Evolutionary conservation across 2,888 invertebrate species (phyloP).

Genomic region (Gonocerus acuteangulatus): DNA sequence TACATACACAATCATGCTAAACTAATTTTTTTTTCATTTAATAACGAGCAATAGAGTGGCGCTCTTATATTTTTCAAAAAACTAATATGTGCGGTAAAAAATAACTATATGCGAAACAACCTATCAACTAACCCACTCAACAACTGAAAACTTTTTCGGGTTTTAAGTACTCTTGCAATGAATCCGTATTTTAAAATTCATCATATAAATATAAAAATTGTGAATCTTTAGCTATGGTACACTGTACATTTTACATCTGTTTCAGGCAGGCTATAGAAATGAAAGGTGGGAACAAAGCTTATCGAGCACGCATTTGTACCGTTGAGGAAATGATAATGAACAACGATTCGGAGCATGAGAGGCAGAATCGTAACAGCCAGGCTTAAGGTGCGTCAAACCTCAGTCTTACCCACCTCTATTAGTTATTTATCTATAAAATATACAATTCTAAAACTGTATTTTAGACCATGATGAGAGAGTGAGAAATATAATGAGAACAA

Average conservation of each 20-base stretch:
- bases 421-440: background rate
- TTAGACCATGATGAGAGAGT: background rate
- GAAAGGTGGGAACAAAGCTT: slow-evolving; percentile 24
- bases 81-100: slow-evolving; percentile 31
- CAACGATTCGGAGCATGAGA: background rate
- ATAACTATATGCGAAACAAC: slow-evolving; percentile 31
- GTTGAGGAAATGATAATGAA: background rate
- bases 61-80: slow-evolving; percentile 26
- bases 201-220: slow-evolving; percentile 36
- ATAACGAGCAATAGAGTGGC: slow-evolving; percentile 30
- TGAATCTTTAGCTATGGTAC: slow-evolving; percentile 34
- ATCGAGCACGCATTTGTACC: background rate
- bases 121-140: slow-evolving; percentile 29
- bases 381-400: background rate
- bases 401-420: slow-evolving; percentile 2
- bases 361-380: background rate
- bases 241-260: slow-evolving; percentile 33
- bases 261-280: slow-evolving; percentile 23
- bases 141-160: slow-evolving; percentile 3
- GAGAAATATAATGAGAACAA: slow-evolving; percentile 13
- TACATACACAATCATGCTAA: slow-evolving; percentile 21
- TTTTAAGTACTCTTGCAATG: slow-evolving; percentile 26
- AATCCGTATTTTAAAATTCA: slow-evolving; percentile 7
- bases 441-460: slow-evolving; percentile 3
- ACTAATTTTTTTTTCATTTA: slow-evolving; percentile 24